Conservation (phyloP, 2,888 invertebrate genomes). For the Leucozona laternaria region DNA sequence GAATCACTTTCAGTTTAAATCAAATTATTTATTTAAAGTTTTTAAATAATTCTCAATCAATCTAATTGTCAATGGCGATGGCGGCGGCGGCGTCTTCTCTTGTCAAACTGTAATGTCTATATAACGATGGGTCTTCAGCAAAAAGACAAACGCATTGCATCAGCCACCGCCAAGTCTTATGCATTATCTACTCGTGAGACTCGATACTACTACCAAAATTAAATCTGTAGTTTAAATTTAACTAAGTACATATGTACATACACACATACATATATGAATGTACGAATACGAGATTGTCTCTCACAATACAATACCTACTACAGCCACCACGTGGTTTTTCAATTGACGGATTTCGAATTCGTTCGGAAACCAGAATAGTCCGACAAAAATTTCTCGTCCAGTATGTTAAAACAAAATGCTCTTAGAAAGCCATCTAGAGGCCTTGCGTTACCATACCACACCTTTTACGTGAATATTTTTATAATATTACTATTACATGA, state of each 20-base stretch:
- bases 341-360: constrained; percentile 10
- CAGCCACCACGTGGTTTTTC: constrained; percentile 26
- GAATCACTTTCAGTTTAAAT: constrained; percentile 24
- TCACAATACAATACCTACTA: constrained; percentile 10
- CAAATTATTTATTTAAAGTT: constrained; percentile 39
- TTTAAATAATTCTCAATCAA: constrained; percentile 35
- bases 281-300: not conserved
- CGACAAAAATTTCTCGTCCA: constrained; percentile 4
- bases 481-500: constrained; percentile 6
- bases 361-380: not conserved
- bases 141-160: constrained; percentile 54
- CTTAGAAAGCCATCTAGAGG: not conserved
- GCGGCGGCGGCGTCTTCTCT: constrained; percentile 9
- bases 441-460: not conserved
- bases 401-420: not conserved
- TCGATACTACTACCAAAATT: not conserved
- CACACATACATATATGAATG: not conserved
- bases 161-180: constrained; percentile 45
- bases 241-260: not conserved
- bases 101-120: constrained; percentile 30
- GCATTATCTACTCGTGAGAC: not conserved
- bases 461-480: not conserved
- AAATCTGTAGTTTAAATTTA: not conserved
- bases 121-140: constrained; percentile 1
- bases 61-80: constrained; percentile 39